A percentile compares a stretch with the other conserved stretches of the same genome.
Evolutionary conservation across 2,888 invertebrate genomes (phyloP).

Genomic region (Scaptomyza cyrtandrae): DNA sequence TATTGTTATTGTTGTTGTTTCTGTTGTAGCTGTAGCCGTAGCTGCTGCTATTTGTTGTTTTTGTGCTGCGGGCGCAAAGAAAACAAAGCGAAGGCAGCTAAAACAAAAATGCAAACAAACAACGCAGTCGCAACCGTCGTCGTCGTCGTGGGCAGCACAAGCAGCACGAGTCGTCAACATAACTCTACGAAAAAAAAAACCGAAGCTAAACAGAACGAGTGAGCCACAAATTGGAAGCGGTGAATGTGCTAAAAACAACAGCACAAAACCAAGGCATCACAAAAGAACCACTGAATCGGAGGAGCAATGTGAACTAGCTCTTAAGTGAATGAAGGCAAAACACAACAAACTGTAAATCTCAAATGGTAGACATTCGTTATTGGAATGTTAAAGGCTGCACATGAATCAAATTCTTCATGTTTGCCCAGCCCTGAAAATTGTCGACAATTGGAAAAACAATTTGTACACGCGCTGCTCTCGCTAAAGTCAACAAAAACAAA

Average conservation of each 20-base stretch:
- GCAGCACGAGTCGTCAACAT: slow-evolving; percentile 48
- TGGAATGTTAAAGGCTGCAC: background rate
- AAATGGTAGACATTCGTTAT: slow-evolving; percentile 6
- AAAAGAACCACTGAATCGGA: slow-evolving; percentile 38
- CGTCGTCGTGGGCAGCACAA: slow-evolving; percentile 31
- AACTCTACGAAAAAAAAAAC: slow-evolving; percentile 28
- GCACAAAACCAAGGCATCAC: slow-evolving; percentile 36
- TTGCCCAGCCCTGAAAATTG: slow-evolving; percentile 63
- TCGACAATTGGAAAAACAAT: slow-evolving; percentile 59
- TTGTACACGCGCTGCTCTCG: slow-evolving; percentile 54
- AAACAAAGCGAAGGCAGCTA: slow-evolving; percentile 66
- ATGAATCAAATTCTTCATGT: slow-evolving; percentile 2
- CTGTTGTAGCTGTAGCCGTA: slow-evolving; percentile 7
- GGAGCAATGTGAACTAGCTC: slow-evolving; percentile 35
- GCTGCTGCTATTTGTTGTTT: slow-evolving; percentile 50
- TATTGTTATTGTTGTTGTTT: slow-evolving; percentile 47
- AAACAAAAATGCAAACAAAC: slow-evolving; percentile 74
- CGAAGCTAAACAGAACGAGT: slow-evolving; percentile 61
- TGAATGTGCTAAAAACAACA: slow-evolving; percentile 57
- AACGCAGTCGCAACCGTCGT: slow-evolving; percentile 62
- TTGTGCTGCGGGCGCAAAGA: slow-evolving; percentile 59
- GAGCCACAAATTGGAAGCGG: slow-evolving; percentile 66
- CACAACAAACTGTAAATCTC: background rate
- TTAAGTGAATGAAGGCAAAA: background rate
- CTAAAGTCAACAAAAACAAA: slow-evolving; percentile 45